A percentile compares a stretch with the other conserved stretches of the same genome.
Evolutionary conservation across 2,113 vertebrate species (phyloP).

Genomic region (Hyperopisus bebe): DNA sequence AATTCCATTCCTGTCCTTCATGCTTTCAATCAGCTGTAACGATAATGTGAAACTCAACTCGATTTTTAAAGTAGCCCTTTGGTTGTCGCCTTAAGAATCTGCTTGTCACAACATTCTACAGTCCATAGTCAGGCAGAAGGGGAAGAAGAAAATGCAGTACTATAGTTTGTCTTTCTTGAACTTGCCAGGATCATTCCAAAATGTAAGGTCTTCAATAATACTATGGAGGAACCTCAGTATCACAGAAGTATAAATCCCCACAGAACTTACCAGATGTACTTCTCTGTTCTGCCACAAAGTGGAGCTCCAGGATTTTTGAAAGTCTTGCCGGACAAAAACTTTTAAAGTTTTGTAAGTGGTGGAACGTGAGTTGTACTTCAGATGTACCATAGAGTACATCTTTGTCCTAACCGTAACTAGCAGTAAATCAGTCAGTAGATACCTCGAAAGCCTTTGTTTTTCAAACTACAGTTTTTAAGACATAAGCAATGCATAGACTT

Average conservation of each 20-base stretch:
- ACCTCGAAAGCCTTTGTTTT: neutral
- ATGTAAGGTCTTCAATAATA: neutral
- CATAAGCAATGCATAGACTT: neutral
- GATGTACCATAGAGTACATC: neutral
- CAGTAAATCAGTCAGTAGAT: neutral
- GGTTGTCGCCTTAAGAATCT: neutral
- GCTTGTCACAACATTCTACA: neutral
- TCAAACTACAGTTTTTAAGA: neutral
- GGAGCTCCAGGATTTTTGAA: constrained; percentile 11
- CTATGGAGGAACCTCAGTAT: neutral
- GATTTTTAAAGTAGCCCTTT: neutral
- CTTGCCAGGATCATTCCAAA: neutral
- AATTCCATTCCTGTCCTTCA: neutral
- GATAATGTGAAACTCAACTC: too few relatives aligned
- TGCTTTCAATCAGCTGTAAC: neutral
- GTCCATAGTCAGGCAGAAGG: neutral
- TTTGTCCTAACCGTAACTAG: neutral
- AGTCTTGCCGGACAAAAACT: neutral
- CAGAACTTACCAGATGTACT: constrained; percentile 2
- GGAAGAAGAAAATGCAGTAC: neutral
- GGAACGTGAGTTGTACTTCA: neutral
- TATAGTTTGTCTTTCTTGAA: neutral
- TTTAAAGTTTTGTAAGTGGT: neutral
- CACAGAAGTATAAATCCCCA: neutral
- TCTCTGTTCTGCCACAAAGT: constrained; percentile 20